phyloP scores from a whole-genome alignment of 2,888 invertebrate genomes.

The Crematogaster levior region DNA sequence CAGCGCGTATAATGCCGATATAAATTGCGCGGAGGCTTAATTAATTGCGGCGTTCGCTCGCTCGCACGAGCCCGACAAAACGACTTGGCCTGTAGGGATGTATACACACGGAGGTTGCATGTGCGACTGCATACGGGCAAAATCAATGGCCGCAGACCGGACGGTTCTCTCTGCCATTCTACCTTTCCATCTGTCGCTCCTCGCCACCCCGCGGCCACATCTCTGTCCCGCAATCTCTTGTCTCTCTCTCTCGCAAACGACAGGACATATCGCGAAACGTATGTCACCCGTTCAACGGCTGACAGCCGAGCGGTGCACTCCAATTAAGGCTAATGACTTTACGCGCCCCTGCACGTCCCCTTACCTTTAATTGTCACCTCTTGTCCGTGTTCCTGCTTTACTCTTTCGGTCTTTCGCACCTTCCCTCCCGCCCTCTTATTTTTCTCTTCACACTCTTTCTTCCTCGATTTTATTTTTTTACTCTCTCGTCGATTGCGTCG shows the following conservation, averaged over 20 bases:
- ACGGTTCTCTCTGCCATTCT: conserved; percentile 55
- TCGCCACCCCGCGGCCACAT: background rate
- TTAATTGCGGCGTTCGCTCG: conserved; percentile 60
- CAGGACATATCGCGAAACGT: conserved; percentile 73
- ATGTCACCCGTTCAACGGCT: conserved; percentile 72
- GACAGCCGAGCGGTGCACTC: conserved; percentile 77
- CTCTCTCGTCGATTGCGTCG: conserved; percentile 25
- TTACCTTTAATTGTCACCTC: conserved; percentile 75
- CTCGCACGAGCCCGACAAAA: conserved; percentile 48
- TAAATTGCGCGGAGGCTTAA: conserved; percentile 58
- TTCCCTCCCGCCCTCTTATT: background rate
- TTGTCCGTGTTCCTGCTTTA: conserved; percentile 60
- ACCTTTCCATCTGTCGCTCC: conserved; percentile 21
- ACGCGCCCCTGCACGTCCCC: conserved; percentile 75
- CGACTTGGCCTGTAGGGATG: conserved; percentile 48
- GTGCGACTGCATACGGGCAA: conserved; percentile 61
- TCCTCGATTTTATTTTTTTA: conserved; percentile 27
- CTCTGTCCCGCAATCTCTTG: conserved; percentile 43
- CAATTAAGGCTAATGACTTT: conserved; percentile 82
- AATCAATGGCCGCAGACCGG: conserved; percentile 70
- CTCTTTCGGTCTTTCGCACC: conserved; percentile 31
- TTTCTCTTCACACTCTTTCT: background rate
- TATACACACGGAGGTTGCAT: conserved; percentile 41
- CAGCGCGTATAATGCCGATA: conserved; percentile 53
- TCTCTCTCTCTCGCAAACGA: conserved; percentile 50